phyloP scores from a whole-genome alignment of 2,797 vertebrate genomes.

The Poecilia velifera region DNA sequence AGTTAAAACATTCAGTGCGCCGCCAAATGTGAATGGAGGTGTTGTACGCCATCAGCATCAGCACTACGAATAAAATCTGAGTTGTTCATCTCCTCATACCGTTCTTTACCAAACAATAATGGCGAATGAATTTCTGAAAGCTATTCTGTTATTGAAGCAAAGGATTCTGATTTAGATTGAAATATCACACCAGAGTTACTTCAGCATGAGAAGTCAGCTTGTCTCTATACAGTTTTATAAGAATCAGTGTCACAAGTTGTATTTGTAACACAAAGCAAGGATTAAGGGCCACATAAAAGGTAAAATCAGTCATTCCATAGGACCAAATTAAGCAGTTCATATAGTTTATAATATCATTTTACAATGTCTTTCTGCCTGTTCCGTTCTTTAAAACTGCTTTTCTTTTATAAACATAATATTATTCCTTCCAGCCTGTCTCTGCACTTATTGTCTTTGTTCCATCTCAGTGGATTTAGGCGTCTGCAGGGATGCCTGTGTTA shows the following conservation, averaged over 20 bases:
- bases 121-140: not conserved
- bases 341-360: not conserved
- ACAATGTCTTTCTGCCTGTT: not conserved
- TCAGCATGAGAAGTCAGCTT: not conserved
- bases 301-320: not conserved
- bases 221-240: not conserved
- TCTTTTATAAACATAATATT: not conserved
- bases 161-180: not conserved
- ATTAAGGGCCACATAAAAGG: not conserved
- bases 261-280: not conserved
- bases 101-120: not conserved
- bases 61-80: not conserved
- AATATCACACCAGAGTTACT: not conserved
- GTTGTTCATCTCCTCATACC: not conserved
- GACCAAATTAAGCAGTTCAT: not conserved
- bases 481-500: not conserved
- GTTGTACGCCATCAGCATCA: not conserved
- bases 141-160: not conserved
- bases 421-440: not conserved
- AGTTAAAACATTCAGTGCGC: not conserved
- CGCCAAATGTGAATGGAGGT: not conserved
- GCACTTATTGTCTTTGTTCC: not conserved
- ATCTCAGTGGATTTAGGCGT: not conserved
- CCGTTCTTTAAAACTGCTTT: not conserved
- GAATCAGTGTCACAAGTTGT: not conserved